Evolutionary conservation across 30 jellyfish, hydroid and myxozoan genomes (phyloP).

Genomic region (Nemopilema nomurai): DNA sequence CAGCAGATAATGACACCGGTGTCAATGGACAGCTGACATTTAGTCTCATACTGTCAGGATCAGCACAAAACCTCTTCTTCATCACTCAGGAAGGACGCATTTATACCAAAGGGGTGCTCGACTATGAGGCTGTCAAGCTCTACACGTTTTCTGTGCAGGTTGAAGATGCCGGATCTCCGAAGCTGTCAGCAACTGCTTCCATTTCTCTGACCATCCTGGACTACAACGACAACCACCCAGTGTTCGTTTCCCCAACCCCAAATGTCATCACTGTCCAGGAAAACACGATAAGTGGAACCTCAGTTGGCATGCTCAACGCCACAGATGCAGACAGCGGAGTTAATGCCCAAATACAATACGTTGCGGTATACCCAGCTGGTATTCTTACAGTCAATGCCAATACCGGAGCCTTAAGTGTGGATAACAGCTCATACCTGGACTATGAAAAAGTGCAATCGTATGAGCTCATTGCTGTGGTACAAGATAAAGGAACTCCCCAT

Average conservation of each 20-base stretch:
- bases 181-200: conserved; percentile 38
- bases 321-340: conserved; percentile 71
- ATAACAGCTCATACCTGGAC: conserved; percentile 46
- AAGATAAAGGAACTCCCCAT: conserved; percentile 86
- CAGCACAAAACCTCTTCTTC: conserved; percentile 38
- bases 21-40: conserved; percentile 67
- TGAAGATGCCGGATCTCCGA: conserved; percentile 58
- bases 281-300: conserved; percentile 71
- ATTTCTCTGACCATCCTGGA: conserved; percentile 63
- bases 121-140: conserved; percentile 60
- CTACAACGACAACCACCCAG: conserved; percentile 86
- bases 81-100: conserved; percentile 76
- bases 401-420: conserved; percentile 70
- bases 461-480: conserved; percentile 66
- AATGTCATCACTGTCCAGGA: conserved; percentile 59
- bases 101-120: conserved; percentile 40
- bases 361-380: conserved; percentile 74
- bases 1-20: conserved; percentile 75
- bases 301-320: conserved; percentile 61
- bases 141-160: conserved; percentile 62
- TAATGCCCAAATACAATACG: conserved; percentile 58
- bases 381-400: conserved; percentile 46
- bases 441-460: conserved; percentile 70
- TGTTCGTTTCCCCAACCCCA: conserved; percentile 46
- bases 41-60: conserved; percentile 55